phyloP scores from a whole-genome alignment of 2,888 invertebrate species.

The Argynnis bischoffii region DNA sequence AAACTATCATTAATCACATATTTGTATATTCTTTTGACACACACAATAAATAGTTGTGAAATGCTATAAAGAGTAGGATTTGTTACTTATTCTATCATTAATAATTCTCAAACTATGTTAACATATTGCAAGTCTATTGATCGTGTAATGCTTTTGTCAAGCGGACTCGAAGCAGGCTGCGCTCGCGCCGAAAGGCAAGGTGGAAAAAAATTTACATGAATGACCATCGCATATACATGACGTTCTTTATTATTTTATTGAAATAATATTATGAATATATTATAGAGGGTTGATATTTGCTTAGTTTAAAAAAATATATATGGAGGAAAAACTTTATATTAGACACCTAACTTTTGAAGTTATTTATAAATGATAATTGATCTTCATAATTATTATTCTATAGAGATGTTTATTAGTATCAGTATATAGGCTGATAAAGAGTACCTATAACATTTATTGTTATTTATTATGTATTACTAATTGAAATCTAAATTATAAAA shows the following conservation, averaged over 20 bases:
- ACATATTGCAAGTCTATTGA: slow-evolving; percentile 46
- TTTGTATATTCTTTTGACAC: slow-evolving; percentile 19
- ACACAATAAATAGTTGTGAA: slow-evolving; percentile 14
- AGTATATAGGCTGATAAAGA: not conserved
- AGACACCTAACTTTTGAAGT: no score
- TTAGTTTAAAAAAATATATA: no score
- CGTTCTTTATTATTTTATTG: slow-evolving; percentile 37
- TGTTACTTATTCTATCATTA: slow-evolving; percentile 44
- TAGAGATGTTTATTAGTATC: no score
- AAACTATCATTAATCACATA: slow-evolving; percentile 16
- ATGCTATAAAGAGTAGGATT: slow-evolving; percentile 13
- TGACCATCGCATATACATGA: slow-evolving; percentile 63
- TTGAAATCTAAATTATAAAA: not conserved
- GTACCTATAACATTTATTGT: not conserved
- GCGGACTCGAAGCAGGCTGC: slow-evolving; percentile 59
- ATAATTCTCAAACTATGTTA: slow-evolving; percentile 48
- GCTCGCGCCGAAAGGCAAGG: slow-evolving; percentile 54
- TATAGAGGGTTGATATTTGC: not conserved
- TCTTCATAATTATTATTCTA: no score
- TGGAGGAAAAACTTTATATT: no score
- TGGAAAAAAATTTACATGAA: slow-evolving; percentile 70
- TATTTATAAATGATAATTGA: no score
- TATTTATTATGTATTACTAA: no score
- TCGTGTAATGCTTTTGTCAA: slow-evolving; percentile 63
- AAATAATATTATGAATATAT: not conserved